Base-by-base conservation (phyloP, 2,888 invertebrate species). In the Meteorus colon region DNA sequence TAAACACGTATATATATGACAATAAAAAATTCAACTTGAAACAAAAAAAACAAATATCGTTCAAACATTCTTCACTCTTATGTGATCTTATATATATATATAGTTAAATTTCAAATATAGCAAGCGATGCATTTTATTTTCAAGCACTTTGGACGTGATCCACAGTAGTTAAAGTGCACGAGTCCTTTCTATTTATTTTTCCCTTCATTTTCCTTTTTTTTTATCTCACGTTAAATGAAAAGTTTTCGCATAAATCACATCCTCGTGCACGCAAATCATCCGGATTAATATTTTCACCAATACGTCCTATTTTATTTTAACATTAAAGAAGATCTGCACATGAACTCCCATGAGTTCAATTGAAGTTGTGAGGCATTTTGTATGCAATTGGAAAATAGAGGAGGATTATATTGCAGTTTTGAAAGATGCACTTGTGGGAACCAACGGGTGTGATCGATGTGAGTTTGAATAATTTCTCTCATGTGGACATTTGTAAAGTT, bases 381-480 rank as follows among this genome's bases (percentile, higher is more conserved):
- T 14, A 69, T 62, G 10, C 27, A 24, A 41, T 70, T 60, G 31
- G 59, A 60, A 41, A 70, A 60, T 59, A 1, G 27, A 8, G 14
- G 29, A n/a, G 48, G 48, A 48, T 55, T 34, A 69, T 59, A 62
- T 37, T 59, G 60, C 59, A 70, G 60, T 70, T 60, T 59, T 6
- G 41, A 71, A 62, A 60, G 70, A 70, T 70, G 60, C 41, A 60
- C 60, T 70, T 60, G 60, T 27, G 55, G 10, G 62, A 68, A 19
- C 14, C 62, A 59, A 73, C 65, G 63, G 62, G 76, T 73, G 37
- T 76, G 71, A 78, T 74, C 62, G 70, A 76, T 76, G 59, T 65
- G 73, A 74, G 60, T 75, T 71, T 75, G 75, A 71, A 66, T 71
- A 71, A 75, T 75, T 75, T 62, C 29, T 37, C 75, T 70, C 70